Evolutionary conservation across 1,140 invertebrate genomes (phyloP), one percentile per base, ranked within the genome.

Genomic region (Euschistus heros): DNA sequence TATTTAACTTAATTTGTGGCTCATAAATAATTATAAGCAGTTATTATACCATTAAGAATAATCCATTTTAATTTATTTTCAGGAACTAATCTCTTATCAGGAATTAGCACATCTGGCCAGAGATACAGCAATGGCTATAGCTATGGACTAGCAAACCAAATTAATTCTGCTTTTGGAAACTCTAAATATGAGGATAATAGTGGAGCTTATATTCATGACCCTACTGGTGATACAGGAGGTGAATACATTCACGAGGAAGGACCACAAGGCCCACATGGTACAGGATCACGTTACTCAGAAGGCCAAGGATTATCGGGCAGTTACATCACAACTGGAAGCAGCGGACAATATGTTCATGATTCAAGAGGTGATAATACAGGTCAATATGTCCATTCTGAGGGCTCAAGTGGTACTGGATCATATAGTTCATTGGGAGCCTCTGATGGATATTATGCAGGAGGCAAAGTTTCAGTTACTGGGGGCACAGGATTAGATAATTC

Each of bases 351-450:
- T 68, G 71, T 75, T 69, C 77, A 77, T 26, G 71, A 77, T 67
- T 76, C 76, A 52, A 76, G 77, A 13, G 75, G 78, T 61, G 13
- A 79, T 78, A 33, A 42, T 30, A 44, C 17, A 27, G 46, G 42
- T 22, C 8, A 24, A 6, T 59, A 63, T 20, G 24, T 60, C 57
- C 54, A 52, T 42, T 26, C 52, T 33, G 69, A 71, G 77, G 3
- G 78, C 77, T 44, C 57, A 46, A 50, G 22, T 27, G 77, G 78
- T 22, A 66, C 76, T 77, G 63, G 73, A 14, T 68, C 67, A 24
- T n/a, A 37, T 44, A 33, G 30, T 26, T 63, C 33, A 52, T 33
- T 18, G 13, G 52, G 62, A 37, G 63, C 60, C 55, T 54, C 18
- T 33, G 65, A 33, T 60, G 55, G 59, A 22, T 24, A 30, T 30